Evolutionary conservation across 1,140 invertebrate species (phyloP).

Genomic region (Gonioctena quinquepunctata): DNA sequence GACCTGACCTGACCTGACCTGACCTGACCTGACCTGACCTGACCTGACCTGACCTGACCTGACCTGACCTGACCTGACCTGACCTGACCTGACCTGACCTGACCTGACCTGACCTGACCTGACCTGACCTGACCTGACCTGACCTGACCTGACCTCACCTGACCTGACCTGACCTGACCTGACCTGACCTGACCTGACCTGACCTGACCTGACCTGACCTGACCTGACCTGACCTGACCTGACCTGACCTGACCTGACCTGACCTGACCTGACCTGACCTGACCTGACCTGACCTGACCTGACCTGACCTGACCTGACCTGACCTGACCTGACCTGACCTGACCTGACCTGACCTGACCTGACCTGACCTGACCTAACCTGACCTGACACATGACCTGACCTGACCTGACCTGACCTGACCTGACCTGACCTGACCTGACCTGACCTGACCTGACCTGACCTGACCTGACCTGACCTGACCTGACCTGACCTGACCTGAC

Average conservation of each 20-base stretch:
- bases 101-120: conserved; percentile 11
- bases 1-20: conserved; percentile 11
- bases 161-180: conserved; percentile 11
- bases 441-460: conserved; percentile 7
- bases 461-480: conserved; percentile 11
- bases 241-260: conserved; percentile 11
- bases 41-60: background rate
- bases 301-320: conserved; percentile 9
- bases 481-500: conserved; percentile 10
- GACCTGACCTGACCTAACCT: conserved; percentile 13
- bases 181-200: conserved; percentile 9
- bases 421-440: conserved; percentile 3
- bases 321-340: conserved; percentile 9
- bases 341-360: conserved; percentile 7
- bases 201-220: conserved; percentile 11
- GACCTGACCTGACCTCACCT: conserved; percentile 1
- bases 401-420: conserved; percentile 6
- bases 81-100: conserved; percentile 8
- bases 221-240: conserved; percentile 9
- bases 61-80: conserved; percentile 11
- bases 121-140: conserved; percentile 7
- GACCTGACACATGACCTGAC: background rate
- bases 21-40: background rate
- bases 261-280: conserved; percentile 11
- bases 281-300: conserved; percentile 11